phyloP scores from a whole-genome alignment of 2,113 vertebrate genomes.

The Pogona vitticeps region DNA sequence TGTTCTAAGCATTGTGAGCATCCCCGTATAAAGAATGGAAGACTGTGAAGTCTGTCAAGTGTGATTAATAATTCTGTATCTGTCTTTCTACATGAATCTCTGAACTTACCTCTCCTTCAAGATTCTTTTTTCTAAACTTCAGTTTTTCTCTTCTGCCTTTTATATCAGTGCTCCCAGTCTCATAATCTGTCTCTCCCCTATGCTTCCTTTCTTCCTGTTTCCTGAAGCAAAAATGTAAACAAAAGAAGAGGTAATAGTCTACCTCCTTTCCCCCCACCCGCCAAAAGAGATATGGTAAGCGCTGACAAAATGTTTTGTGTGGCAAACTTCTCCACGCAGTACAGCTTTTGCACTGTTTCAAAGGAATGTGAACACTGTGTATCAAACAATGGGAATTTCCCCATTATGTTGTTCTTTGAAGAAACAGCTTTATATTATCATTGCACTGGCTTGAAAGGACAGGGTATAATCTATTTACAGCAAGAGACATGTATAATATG shows the following conservation, averaged over 20 bases:
- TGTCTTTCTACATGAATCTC: background rate
- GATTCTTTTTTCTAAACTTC: background rate
- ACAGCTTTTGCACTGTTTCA: background rate
- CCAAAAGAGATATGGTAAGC: background rate
- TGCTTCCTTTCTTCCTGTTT: constrained; percentile 20
- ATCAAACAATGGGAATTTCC: background rate
- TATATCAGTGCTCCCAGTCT: accelerated
- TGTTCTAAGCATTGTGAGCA: background rate
- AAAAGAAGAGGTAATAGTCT: background rate
- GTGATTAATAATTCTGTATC: background rate
- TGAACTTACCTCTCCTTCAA: background rate
- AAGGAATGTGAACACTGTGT: background rate
- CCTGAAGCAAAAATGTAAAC: background rate
- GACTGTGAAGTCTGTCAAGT: background rate
- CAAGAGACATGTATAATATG: background rate
- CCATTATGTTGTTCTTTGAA: background rate
- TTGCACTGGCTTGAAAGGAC: constrained; percentile 22
- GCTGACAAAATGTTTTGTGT: background rate
- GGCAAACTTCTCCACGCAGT: accelerated
- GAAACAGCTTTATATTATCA: background rate
- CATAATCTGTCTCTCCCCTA: background rate
- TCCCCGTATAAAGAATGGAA: background rate
- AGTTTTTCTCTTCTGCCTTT: constrained; percentile 10
- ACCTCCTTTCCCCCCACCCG: background rate
- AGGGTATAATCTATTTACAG: background rate